Evolutionary conservation across 2,113 vertebrate species (phyloP).

Genomic region (Tachycineta bicolor): DNA sequence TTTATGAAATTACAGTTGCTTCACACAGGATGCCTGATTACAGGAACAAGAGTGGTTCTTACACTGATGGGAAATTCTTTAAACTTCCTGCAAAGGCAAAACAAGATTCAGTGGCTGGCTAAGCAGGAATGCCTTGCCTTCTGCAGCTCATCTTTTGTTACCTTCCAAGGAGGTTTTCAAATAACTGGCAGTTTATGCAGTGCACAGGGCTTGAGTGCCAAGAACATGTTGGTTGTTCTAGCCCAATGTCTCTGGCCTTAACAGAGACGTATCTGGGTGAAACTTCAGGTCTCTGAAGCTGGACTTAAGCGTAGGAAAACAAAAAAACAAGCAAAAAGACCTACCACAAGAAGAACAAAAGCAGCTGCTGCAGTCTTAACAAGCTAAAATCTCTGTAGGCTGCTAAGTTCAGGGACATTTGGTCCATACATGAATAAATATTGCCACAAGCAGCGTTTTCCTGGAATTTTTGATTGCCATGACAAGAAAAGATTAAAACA

Average conservation of each 20-base stretch:
- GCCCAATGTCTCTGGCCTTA: not conserved
- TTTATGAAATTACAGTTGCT: not conserved
- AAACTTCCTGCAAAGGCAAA: not conserved
- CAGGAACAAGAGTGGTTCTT: not conserved
- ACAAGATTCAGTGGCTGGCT: not conserved
- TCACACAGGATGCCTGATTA: not conserved
- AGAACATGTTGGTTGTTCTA: not conserved
- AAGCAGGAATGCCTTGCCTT: not conserved
- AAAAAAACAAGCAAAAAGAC: not conserved
- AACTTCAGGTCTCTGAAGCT: not conserved
- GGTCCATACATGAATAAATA: not conserved
- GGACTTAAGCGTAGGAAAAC: not conserved
- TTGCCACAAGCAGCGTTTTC: not conserved
- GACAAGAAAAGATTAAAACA: not conserved
- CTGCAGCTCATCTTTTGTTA: not conserved
- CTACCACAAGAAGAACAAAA: not conserved
- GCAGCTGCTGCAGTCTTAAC: not conserved
- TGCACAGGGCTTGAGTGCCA: not conserved
- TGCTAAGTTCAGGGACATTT: not conserved
- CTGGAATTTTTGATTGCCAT: not conserved
- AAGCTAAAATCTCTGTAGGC: not conserved
- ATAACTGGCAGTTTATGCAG: not conserved
- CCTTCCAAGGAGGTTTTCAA: not conserved
- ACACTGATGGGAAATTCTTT: not conserved
- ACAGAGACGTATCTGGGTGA: not conserved